A percentile compares a stretch with the other conserved stretches of the same genome.
Evolutionary conservation across 2,888 invertebrate species (phyloP).

Genomic region (Itoplectis maculator): DNA sequence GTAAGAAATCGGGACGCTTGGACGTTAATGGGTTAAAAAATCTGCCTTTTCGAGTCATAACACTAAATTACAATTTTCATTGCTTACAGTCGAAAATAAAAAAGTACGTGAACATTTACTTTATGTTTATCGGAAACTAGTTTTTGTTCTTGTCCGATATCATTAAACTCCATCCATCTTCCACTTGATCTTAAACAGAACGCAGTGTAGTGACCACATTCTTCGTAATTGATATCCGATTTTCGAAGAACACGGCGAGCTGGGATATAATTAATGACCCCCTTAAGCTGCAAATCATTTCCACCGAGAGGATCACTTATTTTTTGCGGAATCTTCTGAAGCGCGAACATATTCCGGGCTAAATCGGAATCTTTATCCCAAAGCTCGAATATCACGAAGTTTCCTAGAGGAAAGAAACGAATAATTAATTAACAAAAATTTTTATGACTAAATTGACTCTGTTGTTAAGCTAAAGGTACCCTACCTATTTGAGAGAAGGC

Average conservation of each 20-base stretch:
- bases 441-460: not conserved
- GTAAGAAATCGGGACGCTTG: no score
- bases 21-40: no score
- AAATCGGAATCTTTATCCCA: not conserved
- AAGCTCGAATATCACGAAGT: conserved; percentile 2
- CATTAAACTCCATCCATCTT: conserved; percentile 12
- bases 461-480: not conserved
- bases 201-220: conserved; percentile 10
- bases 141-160: not conserved
- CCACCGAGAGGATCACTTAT: conserved; percentile 16
- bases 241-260: conserved; percentile 15
- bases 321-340: not conserved
- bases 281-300: conserved; percentile 17
- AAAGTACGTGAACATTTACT: not conserved
- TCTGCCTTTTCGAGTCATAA: no score
- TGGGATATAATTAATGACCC: conserved; percentile 9
- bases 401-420: not conserved
- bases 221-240: not conserved
- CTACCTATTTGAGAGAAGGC: conserved; percentile 5
- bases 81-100: conserved; percentile 11
- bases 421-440: not conserved
- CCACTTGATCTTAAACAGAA: conserved; percentile 12
- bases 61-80: no score
- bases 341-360: not conserved
- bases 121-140: conserved; percentile 1